Evolutionary conservation across 2,797 vertebrate genomes (phyloP).

Genomic region (Tenualosa thibaudeaui): DNA sequence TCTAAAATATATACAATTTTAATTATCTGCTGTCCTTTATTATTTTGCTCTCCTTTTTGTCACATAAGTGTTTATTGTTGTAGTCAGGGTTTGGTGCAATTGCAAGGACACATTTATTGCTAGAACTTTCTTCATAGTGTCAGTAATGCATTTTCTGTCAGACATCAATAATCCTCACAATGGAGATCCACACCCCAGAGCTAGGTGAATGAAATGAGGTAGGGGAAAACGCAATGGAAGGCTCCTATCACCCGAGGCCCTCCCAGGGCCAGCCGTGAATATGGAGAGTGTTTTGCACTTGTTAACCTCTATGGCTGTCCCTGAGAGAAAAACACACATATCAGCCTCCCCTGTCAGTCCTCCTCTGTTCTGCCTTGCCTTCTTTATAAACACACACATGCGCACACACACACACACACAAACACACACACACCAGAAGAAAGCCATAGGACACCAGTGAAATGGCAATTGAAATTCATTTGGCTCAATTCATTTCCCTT

Average conservation of each 20-base stretch:
- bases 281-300: conserved; percentile 18
- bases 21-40: background rate
- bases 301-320: conserved; percentile 17
- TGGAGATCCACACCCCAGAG: background rate
- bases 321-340: background rate
- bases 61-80: background rate
- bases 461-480: conserved; percentile 32
- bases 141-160: background rate
- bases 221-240: background rate
- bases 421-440: background rate
- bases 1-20: background rate
- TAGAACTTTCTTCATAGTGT: background rate
- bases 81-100: background rate
- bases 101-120: background rate
- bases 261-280: background rate
- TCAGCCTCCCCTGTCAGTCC: background rate
- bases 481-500: conserved; percentile 30
- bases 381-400: background rate
- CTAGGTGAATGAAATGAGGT: conserved; percentile 1
- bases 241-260: background rate
- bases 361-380: too few species aligned
- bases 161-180: background rate
- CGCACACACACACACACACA: background rate
- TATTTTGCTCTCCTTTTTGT: background rate
- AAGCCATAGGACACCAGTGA: conserved; percentile 2